Evolutionary conservation across 1,140 invertebrate genomes (phyloP).

Genomic region (Lethrus apterus): DNA sequence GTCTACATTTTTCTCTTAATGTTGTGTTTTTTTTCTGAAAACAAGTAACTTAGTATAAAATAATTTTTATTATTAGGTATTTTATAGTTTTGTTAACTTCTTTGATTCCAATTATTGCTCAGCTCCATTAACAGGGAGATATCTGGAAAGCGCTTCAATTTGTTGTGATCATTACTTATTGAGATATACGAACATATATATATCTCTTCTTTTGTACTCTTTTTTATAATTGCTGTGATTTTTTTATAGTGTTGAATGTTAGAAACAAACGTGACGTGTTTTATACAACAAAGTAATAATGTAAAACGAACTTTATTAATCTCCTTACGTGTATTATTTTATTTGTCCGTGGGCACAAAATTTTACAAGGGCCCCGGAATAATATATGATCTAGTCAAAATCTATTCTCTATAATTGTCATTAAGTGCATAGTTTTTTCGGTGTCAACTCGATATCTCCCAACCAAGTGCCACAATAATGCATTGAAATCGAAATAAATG

Average conservation of each 20-base stretch:
- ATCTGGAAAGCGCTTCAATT: conserved; percentile 25
- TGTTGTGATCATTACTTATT: conserved; percentile 25
- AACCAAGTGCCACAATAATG: conserved; percentile 34
- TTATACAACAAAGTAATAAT: conserved; percentile 7
- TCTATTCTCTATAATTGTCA: conserved; percentile 20
- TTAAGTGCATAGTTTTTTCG: conserved; percentile 19
- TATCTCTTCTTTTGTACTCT: conserved; percentile 11
- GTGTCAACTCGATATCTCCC: conserved; percentile 34
- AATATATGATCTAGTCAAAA: conserved; percentile 37
- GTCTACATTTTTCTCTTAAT: too few species aligned
- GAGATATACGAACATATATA: background rate
- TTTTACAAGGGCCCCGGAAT: conserved; percentile 27
- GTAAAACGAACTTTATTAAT: conserved; percentile 5
- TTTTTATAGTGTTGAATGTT: conserved; percentile 33
- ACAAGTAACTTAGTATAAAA: too few species aligned
- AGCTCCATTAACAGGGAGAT: too few species aligned
- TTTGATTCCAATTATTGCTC: too few species aligned
- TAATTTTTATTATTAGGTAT: too few species aligned
- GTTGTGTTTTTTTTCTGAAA: too few species aligned
- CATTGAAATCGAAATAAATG: conserved; percentile 33
- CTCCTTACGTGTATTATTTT: conserved; percentile 2
- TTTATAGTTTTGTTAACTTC: too few species aligned
- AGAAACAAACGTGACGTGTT: conserved; percentile 10
- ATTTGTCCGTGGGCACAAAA: conserved; percentile 12
- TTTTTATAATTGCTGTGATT: conserved; percentile 37